These are phyloP conservation scores for Cataglyphis cursor DNA, from an alignment of 2,888 invertebrate species.

Conservation along the genomic window DNA sequence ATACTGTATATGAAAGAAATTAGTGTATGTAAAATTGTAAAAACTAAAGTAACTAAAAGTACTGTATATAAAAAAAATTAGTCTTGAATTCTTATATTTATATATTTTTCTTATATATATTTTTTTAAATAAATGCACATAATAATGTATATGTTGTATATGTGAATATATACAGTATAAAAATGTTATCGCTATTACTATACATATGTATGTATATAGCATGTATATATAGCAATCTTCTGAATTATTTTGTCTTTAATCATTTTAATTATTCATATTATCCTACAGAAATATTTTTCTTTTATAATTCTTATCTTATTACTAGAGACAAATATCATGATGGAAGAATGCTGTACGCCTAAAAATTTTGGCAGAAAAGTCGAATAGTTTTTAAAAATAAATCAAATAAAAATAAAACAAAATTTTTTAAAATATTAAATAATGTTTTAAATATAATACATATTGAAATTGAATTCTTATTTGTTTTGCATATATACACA, in stretches of 20 bases:
- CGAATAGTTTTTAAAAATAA: background rate
- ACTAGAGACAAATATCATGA: background rate
- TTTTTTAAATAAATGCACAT: background rate
- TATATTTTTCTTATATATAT: no score
- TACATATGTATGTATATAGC: no score
- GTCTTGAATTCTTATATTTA: background rate
- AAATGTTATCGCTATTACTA: background rate
- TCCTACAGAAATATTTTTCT: background rate
- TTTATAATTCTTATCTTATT: background rate
- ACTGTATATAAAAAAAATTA: background rate
- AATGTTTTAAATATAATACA: background rate
- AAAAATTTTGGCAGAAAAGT: background rate
- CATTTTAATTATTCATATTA: background rate
- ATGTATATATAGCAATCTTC: background rate
- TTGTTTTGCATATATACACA: background rate
- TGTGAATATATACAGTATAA: background rate
- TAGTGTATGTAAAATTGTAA: no score
- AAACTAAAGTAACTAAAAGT: no score
- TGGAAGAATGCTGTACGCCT: background rate
- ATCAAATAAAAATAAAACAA: background rate
- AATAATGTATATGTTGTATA: background rate
- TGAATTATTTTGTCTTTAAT: background rate
- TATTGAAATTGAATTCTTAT: background rate
- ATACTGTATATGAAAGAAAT: no score
- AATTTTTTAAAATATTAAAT: background rate